These are phyloP conservation scores for Bergia puertoricense DNA, from an alignment of 92 coral and sea anemone genomes.

Conservation along the genomic window DNA sequence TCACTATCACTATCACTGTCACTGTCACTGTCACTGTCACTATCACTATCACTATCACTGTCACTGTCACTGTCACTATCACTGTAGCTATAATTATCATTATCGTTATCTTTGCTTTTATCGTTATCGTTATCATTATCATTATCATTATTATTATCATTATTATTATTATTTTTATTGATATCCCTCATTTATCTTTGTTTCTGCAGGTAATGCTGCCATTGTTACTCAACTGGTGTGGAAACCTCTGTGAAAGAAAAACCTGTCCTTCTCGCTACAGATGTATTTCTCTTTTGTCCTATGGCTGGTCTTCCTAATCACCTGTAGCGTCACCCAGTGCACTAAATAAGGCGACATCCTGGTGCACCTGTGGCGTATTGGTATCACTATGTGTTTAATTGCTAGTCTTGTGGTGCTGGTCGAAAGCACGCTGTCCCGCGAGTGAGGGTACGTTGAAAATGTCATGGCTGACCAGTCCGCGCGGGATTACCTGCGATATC, in stretches of 20 bases:
- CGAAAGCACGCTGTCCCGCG: background rate
- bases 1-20: no score
- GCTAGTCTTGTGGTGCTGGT: background rate
- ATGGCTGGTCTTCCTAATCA: constrained; percentile 55
- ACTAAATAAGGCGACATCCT: constrained; percentile 36
- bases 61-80: no score
- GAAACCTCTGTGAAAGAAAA: constrained; percentile 51
- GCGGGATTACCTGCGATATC: background rate
- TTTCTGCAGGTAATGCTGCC: constrained; percentile 16
- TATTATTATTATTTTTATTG: no score
- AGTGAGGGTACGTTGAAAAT: background rate
- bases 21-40: no score
- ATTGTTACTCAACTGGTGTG: background rate
- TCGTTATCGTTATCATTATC: no score
- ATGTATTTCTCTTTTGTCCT: constrained; percentile 56
- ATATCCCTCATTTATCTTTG: no score
- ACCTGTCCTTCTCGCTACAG: constrained; percentile 56
- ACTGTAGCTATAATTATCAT: no score
- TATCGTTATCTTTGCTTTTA: no score
- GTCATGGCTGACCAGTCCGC: background rate
- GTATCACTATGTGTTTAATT: background rate
- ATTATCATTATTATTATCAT: no score
- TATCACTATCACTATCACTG: no score
- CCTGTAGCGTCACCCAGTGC: constrained; percentile 50
- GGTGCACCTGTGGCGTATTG: background rate